These are phyloP conservation scores for Psittacus erithacus DNA, from an alignment of 2,113 vertebrate species.

Conservation along the genomic window DNA sequence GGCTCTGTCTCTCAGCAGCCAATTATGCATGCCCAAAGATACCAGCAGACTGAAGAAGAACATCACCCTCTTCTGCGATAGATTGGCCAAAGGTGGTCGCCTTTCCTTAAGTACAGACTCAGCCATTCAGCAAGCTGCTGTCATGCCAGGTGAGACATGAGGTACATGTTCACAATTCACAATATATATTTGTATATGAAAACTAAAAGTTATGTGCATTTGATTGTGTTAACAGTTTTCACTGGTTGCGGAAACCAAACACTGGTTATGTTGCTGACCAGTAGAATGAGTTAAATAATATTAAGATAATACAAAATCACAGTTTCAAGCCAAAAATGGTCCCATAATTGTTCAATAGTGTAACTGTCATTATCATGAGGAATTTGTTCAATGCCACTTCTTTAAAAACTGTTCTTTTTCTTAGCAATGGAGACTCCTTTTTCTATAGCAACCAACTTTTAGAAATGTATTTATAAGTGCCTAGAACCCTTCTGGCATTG, in stretches of 20 bases:
- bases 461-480: background rate
- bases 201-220: background rate
- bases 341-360: background rate
- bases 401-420: background rate
- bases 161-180: background rate
- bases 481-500: background rate
- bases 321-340: background rate
- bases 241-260: background rate
- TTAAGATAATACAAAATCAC: conserved; percentile 11
- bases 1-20: conserved; percentile 79
- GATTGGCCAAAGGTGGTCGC: conserved; percentile 90
- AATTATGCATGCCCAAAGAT: conserved; percentile 86
- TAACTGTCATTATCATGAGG: background rate
- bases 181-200: background rate
- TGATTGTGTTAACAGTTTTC: background rate
- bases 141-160: conserved; percentile 80
- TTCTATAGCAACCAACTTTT: background rate
- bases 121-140: conserved; percentile 70
- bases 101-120: conserved; percentile 84
- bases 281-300: background rate
- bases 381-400: background rate
- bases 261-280: background rate
- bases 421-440: background rate
- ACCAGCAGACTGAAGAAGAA: conserved; percentile 91
- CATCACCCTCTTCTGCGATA: conserved; percentile 90